Evolutionary conservation across 2,113 vertebrate genomes (phyloP).

Genomic region (Tragulus kanchil): DNA sequence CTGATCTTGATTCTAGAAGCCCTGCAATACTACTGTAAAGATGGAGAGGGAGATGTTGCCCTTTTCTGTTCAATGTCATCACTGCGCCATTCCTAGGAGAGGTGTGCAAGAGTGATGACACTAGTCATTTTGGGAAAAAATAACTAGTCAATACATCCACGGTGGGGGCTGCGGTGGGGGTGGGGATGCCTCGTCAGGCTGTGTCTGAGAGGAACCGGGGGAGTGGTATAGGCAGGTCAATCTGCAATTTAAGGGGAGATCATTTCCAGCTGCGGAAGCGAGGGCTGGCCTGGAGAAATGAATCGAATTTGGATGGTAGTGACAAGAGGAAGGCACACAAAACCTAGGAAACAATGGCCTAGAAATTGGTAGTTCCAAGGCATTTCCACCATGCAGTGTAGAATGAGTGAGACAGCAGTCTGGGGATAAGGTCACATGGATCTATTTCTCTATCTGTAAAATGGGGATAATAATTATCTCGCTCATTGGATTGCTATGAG

Average conservation of each 20-base stretch:
- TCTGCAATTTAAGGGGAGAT: background rate
- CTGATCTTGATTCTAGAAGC: background rate
- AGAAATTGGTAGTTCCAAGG: background rate
- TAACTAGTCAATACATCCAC: background rate
- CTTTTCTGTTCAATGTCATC: background rate
- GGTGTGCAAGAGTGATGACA: background rate
- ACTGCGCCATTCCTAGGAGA: background rate
- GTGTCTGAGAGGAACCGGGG: background rate
- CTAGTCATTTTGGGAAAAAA: slow-evolving; percentile 15
- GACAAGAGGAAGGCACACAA: background rate
- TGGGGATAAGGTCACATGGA: background rate
- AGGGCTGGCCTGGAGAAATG: background rate
- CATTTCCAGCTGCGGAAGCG: slow-evolving; percentile 44
- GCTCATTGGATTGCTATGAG: background rate
- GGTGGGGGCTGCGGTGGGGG: background rate
- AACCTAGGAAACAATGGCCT: background rate
- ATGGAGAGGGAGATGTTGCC: background rate
- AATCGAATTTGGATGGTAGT: background rate
- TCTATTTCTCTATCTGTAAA: background rate
- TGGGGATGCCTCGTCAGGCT: background rate
- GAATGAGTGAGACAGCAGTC: background rate
- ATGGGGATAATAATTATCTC: background rate
- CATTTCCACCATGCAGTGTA: background rate
- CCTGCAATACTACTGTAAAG: background rate
- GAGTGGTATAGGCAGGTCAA: background rate